Evolutionary conservation across 1,140 invertebrate genomes (phyloP).

Genomic region (Cotesia vestalis): DNA sequence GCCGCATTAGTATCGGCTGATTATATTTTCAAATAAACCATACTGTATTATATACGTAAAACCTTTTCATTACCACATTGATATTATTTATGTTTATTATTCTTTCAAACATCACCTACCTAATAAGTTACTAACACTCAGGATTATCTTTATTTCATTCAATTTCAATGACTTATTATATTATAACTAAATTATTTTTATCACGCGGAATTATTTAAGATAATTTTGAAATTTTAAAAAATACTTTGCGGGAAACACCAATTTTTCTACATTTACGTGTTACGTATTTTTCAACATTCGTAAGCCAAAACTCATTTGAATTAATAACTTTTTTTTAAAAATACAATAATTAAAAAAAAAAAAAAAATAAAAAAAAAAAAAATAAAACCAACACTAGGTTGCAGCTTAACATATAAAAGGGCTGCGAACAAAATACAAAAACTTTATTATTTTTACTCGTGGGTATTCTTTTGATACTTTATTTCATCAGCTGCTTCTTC

Average conservation of each 20-base stretch:
- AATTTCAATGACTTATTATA: too few species aligned
- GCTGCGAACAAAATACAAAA: conserved; percentile 51
- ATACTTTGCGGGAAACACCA: too few species aligned
- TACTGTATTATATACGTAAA: not conserved
- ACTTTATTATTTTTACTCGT: not conserved
- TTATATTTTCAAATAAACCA: not conserved
- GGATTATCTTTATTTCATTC: too few species aligned
- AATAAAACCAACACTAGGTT: conserved; percentile 53
- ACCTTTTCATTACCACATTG: not conserved
- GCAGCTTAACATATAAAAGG: conserved; percentile 65
- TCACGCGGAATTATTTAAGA: too few species aligned
- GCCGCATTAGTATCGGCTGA: not conserved
- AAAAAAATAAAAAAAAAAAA: not conserved
- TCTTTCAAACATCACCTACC: not conserved
- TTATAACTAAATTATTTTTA: too few species aligned
- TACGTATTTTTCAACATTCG: too few species aligned
- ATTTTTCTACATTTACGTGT: too few species aligned
- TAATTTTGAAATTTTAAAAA: too few species aligned
- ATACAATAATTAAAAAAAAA: too few species aligned
- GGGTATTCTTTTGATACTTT: not conserved
- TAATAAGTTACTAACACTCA: not conserved
- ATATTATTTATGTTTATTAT: not conserved
- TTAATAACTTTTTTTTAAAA: too few species aligned
- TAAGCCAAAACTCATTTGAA: too few species aligned
- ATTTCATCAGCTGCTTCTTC: conserved; percentile 5